These are phyloP conservation scores for Dendronephthya gigantea DNA, from an alignment of 64 coral and sea anemone genomes.

Conservation along the genomic window DNA sequence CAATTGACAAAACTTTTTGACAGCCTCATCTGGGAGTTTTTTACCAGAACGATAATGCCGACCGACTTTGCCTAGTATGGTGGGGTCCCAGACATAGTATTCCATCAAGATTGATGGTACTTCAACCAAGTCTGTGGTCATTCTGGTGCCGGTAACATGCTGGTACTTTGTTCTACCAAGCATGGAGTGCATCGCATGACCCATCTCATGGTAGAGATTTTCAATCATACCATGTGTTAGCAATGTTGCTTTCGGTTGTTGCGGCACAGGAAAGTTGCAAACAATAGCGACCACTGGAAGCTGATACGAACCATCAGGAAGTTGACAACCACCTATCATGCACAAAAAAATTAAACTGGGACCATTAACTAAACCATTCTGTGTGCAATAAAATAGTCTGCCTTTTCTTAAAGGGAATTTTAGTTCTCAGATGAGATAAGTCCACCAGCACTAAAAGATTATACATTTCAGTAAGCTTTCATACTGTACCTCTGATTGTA, in stretches of 20 bases:
- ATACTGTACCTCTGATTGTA: conserved; percentile 88
- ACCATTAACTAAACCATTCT: background rate
- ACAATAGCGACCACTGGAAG: conserved; percentile 73
- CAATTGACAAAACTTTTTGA: conserved; percentile 52
- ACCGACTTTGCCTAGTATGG: conserved; percentile 56
- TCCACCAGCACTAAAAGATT: no score
- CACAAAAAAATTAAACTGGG: background rate
- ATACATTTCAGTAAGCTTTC: no score
- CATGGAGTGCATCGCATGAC: conserved; percentile 99
- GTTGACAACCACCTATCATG: conserved; percentile 53
- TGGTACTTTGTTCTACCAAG: conserved; percentile 87
- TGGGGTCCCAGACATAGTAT: conserved; percentile 82
- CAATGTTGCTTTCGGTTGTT: conserved; percentile 41
- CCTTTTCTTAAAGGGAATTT: no score
- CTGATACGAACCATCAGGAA: conserved; percentile 81
- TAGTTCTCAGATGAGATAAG: no score
- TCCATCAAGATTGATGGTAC: conserved; percentile 96
- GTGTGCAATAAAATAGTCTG: no score
- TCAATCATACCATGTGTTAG: conserved; percentile 81
- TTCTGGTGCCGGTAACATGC: conserved; percentile 85
- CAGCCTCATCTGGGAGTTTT: conserved; percentile 63
- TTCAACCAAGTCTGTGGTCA: conserved; percentile 87
- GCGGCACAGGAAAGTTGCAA: conserved; percentile 76
- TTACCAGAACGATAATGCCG: conserved; percentile 79
- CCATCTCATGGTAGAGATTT: conserved; percentile 97